Evolutionary conservation across 2,797 vertebrate species (phyloP), one percentile per base, ranked within the genome.

Genomic region (Hyperoplus lanceolatus): DNA sequence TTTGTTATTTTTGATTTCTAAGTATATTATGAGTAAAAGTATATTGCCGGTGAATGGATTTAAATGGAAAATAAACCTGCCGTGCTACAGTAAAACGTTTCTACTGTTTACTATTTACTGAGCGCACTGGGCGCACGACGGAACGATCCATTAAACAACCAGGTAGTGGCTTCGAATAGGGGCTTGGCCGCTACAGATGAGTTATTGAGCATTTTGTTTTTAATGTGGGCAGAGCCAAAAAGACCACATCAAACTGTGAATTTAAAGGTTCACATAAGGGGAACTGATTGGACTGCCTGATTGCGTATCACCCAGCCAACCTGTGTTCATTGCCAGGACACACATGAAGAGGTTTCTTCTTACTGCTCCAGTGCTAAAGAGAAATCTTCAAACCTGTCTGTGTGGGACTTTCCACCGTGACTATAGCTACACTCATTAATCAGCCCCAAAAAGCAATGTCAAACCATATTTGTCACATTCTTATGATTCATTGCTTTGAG

Each of bases 381-480:
- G 80, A 89, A 87, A 83, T 82, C 88, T 85, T 77, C 79, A 70
- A 79, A 91, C 83, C 82, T 90, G 87, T 84, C 90, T 90, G 89
- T 87, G 91, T 89, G 95, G 94, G 94, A 94, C 94, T 95, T 95
- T 95, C 95, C 94, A 92, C 84, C 73, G 57, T 55, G 88, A 84
- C 90, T 91, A 62, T 79, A 89, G 87, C 87, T 88, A 88, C 90
- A 86, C 82, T 93, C 93, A 94, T 95, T 94, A 94, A 95, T 95
- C 94, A 95, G 92, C 81, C 83, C 90, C 81, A 74, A 90, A 93
- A 92, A 91, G 90, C 87, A 90, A 89, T 81, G 91, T 94, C 91
- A 94, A 91, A 90, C 91, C 73, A 82, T 87, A 88, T 91, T 92
- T 93, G 91, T 93, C 93, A 93, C 84, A 92, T 93, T 94, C 94